Evolutionary conservation across 1,140 invertebrate genomes (phyloP), one percentile per base, ranked within the genome.

Genomic region (Hypothenemus hampei): DNA sequence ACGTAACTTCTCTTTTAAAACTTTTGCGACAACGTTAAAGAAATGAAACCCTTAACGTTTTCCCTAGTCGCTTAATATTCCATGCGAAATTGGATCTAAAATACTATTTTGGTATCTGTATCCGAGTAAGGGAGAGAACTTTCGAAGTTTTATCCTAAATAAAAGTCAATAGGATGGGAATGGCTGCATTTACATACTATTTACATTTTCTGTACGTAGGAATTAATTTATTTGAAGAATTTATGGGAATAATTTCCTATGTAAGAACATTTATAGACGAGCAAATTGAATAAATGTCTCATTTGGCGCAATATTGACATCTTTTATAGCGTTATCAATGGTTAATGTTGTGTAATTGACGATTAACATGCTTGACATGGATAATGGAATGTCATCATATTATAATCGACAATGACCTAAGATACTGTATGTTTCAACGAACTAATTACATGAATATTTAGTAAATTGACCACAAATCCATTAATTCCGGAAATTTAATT

Each of bases 231-330:
- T 56, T 48, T 47, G 19, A 24, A 18, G 44, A 56, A 56, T 56
- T 56, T 56, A 56, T 56, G 35, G 44, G 36, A 48, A 48, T 56
- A 56, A 56, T 56, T 56, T 56, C 53, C 53, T 56, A 48, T 48
- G 53, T 39, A n/a, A 40, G 24, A 36, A 44, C 39, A 31, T 44
- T 52, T 52, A 26, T 52, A 41, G 33, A 40, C 48, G 21, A 52
- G 40, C 16, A 24, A 52, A 52, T 52, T 52, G 37, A 50, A 39
- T 39, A 39, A 39, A 39, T n/a, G n/a, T n/a, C n/a, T n/a, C n/a
- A n/a, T n/a, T n/a, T n/a, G n/a, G n/a, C n/a, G n/a, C n/a, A n/a
- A n/a, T n/a, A n/a, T n/a, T n/a, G n/a, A n/a, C n/a, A n/a, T n/a
- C n/a, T n/a, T n/a, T n/a, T n/a, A n/a, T n/a, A n/a, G n/a, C n/a